Base-by-base conservation (phyloP, 2,888 invertebrate genomes). In the Gortyna flavago region DNA sequence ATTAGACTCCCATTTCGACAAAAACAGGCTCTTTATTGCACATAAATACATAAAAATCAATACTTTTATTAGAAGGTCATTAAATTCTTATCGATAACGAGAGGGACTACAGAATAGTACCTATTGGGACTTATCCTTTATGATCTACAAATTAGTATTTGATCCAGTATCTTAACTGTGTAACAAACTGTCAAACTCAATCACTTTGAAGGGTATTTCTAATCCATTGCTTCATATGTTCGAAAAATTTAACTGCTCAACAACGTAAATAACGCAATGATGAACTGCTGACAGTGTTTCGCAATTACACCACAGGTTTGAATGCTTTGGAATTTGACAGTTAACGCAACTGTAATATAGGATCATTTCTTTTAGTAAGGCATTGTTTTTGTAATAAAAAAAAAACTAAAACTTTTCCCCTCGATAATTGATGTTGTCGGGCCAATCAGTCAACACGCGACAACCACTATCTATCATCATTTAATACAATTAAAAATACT, bases 401-500 rank as follows among this genome's bases (percentile, higher is more conserved):
- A 51, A 41, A 51, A 59, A 79, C n/a, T 54, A 71, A 71, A 35
- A n/a, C 21, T 51, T 64, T 38, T 9, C 21, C 13, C 13, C 25
- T 0, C 5, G 9, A 32, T 25, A 44, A 81, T 44, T 61, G 41
- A 68, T 32, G 35, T 65, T 41, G 35, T 11, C 29, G 25, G 18
- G 21, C 29, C 35, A 82, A 80, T 66, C 66, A 65, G 38, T 66
- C 35, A 54, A 51, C 83, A 59, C 59, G 83, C 61, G 38, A 77
- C 66, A 38, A 0, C 54, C 16, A 5, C 21, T 59, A 80, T 77
- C 54, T 32, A 57, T 77, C 80, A 66, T 83, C 69, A 77, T 77
- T n/a, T 61, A 54, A 77, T 38, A 83, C 80, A 83, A 70, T 83
- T 69, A 76, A 66, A 70, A 29, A n/a, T 66, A 77, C 59, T 65